phyloP scores from a whole-genome alignment of 2,888 invertebrate genomes.

The Cynaeus angustus region DNA sequence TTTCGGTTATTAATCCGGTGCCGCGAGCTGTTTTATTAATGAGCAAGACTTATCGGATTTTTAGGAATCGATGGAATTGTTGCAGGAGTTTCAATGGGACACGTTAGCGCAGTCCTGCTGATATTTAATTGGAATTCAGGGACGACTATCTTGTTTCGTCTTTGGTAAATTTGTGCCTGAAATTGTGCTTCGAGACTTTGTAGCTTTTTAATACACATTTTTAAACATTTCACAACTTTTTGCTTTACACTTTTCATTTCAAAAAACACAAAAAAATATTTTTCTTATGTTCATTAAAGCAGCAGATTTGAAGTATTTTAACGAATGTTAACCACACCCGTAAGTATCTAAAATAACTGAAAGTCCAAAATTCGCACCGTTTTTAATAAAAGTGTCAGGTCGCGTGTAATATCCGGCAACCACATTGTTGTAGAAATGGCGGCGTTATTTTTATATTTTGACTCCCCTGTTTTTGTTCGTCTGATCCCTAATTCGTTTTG shows the following conservation, averaged over 20 bases:
- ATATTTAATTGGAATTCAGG: too few relatives aligned
- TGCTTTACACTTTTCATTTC: too few relatives aligned
- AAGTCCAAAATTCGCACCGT: slow-evolving; percentile 11
- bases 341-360: not conserved
- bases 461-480: slow-evolving; percentile 69
- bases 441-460: slow-evolving; percentile 68
- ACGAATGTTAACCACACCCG: not conserved
- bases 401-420: slow-evolving; percentile 58
- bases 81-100: not conserved
- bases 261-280: too few relatives aligned
- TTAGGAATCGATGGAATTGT: slow-evolving; percentile 28
- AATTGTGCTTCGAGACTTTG: too few relatives aligned
- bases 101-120: too few relatives aligned
- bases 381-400: slow-evolving; percentile 59
- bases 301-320: too few relatives aligned
- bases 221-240: too few relatives aligned
- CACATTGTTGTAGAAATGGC: slow-evolving; percentile 60
- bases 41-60: slow-evolving; percentile 55
- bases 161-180: too few relatives aligned
- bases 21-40: slow-evolving; percentile 59
- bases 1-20: slow-evolving; percentile 57
- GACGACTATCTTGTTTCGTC: too few relatives aligned
- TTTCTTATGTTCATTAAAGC: too few relatives aligned
- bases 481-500: slow-evolving; percentile 70
- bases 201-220: too few relatives aligned